These are phyloP conservation scores for Cynoglossus semilaevis DNA, from an alignment of 2,113 vertebrate genomes.

Conservation along the genomic window DNA sequence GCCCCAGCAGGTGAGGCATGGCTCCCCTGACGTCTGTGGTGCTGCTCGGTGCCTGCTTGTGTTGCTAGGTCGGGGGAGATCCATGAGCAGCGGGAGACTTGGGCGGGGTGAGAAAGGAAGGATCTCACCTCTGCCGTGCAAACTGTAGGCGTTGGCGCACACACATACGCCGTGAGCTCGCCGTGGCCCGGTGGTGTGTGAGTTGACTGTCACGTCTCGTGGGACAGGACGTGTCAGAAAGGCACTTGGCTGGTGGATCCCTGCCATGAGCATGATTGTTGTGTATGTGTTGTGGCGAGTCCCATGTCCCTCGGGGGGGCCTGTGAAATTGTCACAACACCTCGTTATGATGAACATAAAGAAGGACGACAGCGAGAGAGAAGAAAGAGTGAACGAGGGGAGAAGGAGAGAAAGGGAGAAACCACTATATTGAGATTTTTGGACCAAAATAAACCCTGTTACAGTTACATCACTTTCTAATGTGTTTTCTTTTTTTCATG, in stretches of 20 bases:
- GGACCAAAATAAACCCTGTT: too few relatives aligned
- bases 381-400: not conserved
- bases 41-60: conserved; percentile 12
- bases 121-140: conserved; percentile 34
- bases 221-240: conserved; percentile 48
- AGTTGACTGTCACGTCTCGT: conserved; percentile 31
- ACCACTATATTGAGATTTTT: too few relatives aligned
- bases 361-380: conserved; percentile 1
- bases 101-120: conserved; percentile 1
- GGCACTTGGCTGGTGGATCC: conserved; percentile 42
- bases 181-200: conserved; percentile 22
- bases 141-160: conserved; percentile 2
- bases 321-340: conserved; percentile 50
- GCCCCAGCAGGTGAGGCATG: conserved; percentile 34
- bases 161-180: conserved; percentile 11
- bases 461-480: too few relatives aligned
- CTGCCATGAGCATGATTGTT: conserved; percentile 40
- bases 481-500: too few relatives aligned
- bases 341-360: conserved; percentile 26
- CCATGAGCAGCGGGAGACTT: conserved; percentile 24
- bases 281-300: conserved; percentile 35
- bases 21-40: conserved; percentile 13
- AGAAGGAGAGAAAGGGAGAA: not conserved
- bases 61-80: conserved; percentile 18
- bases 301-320: conserved; percentile 23